Evolutionary conservation across 2,113 vertebrate genomes (phyloP).

Genomic region (Passer montanus): DNA sequence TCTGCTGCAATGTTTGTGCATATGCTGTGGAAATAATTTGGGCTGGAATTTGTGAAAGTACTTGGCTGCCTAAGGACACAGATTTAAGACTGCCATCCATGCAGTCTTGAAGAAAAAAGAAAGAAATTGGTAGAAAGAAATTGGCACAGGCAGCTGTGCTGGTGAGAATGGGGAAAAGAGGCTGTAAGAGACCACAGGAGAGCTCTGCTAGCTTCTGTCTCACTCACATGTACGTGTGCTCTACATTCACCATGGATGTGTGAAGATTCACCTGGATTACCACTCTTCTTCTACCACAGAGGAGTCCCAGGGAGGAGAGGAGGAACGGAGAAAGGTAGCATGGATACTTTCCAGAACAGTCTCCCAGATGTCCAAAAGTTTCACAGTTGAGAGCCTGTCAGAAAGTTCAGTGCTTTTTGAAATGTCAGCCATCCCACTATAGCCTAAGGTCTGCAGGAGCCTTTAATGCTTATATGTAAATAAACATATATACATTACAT

Average conservation of each 20-base stretch:
- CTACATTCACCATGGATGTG: neutral
- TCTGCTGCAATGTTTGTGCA: neutral
- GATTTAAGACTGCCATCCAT: neutral
- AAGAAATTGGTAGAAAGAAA: neutral
- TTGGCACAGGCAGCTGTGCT: neutral
- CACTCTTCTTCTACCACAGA: neutral
- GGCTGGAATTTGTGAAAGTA: neutral
- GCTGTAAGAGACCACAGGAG: neutral
- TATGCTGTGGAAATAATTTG: neutral
- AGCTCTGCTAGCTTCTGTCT: neutral
- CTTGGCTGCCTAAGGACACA: neutral
- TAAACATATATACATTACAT: neutral
- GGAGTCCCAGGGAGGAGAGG: neutral
- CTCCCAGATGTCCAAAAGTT: neutral
- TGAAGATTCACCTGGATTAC: neutral
- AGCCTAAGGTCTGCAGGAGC: neutral
- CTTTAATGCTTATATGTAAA: neutral
- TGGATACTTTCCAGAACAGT: neutral
- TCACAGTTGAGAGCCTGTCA: neutral
- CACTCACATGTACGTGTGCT: neutral
- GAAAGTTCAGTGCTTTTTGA: neutral
- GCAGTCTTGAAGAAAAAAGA: neutral
- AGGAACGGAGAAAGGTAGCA: neutral
- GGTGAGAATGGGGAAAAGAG: neutral
- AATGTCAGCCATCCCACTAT: accelerated